Percentiles rank a stretch among this genome's conserved stretches.
Conservation (phyloP, 2,797 vertebrate genomes). For the Xenentodon cancila region DNA sequence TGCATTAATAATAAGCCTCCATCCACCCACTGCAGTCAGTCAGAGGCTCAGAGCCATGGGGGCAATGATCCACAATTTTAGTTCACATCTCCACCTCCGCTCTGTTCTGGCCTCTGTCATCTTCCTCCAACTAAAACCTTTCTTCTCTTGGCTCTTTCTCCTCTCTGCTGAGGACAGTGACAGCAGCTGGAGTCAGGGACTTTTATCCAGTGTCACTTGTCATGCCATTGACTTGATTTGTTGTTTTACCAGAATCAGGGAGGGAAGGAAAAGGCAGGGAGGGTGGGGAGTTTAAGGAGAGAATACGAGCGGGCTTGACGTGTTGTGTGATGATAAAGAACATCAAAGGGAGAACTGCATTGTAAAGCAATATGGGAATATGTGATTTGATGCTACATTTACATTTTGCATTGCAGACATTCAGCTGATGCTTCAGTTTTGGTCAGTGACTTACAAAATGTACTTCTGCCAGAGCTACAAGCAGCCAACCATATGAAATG, state of each 20-base stretch:
- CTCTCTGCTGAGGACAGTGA: constrained; percentile 45
- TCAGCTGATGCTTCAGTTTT: constrained; percentile 30
- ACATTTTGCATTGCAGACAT: constrained; percentile 10
- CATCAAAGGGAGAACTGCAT: constrained; percentile 21
- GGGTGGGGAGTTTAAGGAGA: constrained; percentile 5
- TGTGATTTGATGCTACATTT: constrained; percentile 52
- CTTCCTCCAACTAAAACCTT: constrained; percentile 48
- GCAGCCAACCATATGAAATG: not conserved
- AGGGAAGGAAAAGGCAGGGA: constrained; percentile 7
- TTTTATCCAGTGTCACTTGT: constrained; percentile 69
- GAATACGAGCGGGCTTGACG: constrained; percentile 30
- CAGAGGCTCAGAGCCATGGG: no score
- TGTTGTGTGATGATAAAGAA: constrained; percentile 48
- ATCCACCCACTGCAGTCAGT: no score
- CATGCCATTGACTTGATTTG: constrained; percentile 49
- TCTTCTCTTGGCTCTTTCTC: constrained; percentile 42
- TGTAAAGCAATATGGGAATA: constrained; percentile 25
- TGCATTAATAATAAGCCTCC: no score
- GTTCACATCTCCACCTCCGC: constrained; percentile 59
- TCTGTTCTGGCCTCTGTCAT: constrained; percentile 34
- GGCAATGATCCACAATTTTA: no score
- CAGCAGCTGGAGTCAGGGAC: constrained; percentile 50
- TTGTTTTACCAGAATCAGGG: constrained; percentile 50
- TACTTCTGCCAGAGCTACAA: not conserved
- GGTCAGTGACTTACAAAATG: constrained; percentile 27